Conservation (phyloP, 2,113 vertebrate species). For the Pedionomus torquatus region DNA sequence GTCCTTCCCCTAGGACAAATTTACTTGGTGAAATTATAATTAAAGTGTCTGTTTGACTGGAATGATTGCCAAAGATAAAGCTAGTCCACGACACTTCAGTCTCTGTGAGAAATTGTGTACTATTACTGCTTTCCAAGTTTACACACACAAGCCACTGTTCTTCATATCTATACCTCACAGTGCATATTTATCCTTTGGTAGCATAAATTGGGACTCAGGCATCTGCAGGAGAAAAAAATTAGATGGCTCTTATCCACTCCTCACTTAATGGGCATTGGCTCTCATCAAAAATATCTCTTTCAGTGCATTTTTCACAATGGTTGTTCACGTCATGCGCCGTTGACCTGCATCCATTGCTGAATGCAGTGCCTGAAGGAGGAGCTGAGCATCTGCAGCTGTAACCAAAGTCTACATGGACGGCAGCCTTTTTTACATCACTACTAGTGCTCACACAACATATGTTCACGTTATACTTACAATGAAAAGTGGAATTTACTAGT, state of each 20-base stretch:
- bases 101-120: not conserved
- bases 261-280: not conserved
- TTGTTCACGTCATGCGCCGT: not conserved
- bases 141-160: not conserved
- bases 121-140: not conserved
- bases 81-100: not conserved
- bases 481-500: not conserved
- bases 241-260: not conserved
- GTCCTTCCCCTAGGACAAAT: not conserved
- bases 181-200: not conserved
- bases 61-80: not conserved
- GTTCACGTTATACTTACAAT: not conserved
- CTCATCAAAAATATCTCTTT: not conserved
- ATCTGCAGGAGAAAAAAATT: not conserved
- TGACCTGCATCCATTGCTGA: not conserved
- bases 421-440: not conserved
- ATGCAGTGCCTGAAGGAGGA: not conserved
- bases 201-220: not conserved
- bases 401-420: not conserved
- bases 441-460: too few species aligned
- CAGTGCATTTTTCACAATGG: not conserved
- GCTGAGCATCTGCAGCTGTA: fast-evolving
- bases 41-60: not conserved
- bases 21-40: not conserved
- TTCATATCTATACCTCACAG: not conserved